These are phyloP conservation scores for Drosophila subobscura DNA, from an alignment of 1,140 invertebrate genomes.

Conservation along the genomic window DNA sequence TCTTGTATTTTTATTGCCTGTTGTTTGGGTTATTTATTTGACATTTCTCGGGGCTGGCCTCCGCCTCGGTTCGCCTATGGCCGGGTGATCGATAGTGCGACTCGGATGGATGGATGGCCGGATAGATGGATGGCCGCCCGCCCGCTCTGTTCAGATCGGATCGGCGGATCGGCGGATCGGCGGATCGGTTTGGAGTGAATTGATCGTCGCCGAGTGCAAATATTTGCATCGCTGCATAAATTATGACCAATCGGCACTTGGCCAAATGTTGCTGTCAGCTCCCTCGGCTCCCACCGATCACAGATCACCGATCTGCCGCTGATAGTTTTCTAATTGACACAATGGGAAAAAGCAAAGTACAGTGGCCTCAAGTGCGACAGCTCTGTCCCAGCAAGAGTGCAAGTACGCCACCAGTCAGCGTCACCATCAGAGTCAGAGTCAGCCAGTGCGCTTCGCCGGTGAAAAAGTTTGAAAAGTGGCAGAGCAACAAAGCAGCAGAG, in stretches of 20 bases:
- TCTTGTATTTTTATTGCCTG: slow-evolving; percentile 59
- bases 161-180: slow-evolving; percentile 7
- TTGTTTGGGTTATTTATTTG: slow-evolving; percentile 74
- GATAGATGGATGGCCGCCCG: slow-evolving; percentile 28
- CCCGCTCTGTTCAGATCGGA: slow-evolving; percentile 19
- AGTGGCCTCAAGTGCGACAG: slow-evolving; percentile 1
- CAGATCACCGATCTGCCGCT: too few relatives aligned
- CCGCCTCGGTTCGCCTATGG: slow-evolving; percentile 24
- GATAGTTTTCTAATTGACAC: slow-evolving; percentile 40
- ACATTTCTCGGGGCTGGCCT: slow-evolving; percentile 68
- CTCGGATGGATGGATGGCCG: slow-evolving; percentile 28
- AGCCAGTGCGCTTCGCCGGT: not conserved
- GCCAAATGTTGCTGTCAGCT: slow-evolving; percentile 40
- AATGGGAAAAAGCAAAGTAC: slow-evolving; percentile 27
- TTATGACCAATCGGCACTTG: slow-evolving; percentile 63
- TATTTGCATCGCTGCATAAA: slow-evolving; percentile 70
- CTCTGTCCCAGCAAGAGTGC: slow-evolving; percentile 38
- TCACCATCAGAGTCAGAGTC: not conserved
- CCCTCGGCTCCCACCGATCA: too few relatives aligned
- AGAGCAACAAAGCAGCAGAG: slow-evolving; percentile 19
- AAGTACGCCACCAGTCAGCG: slow-evolving; percentile 68
- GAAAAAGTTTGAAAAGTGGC: slow-evolving; percentile 28
- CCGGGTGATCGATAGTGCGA: slow-evolving; percentile 65
- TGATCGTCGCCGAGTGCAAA: slow-evolving; percentile 42
- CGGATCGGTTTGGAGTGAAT: slow-evolving; percentile 28